These are phyloP conservation scores for Dolichomitus sp. DNA, from an alignment of 2,888 invertebrate genomes.

Conservation along the genomic window DNA sequence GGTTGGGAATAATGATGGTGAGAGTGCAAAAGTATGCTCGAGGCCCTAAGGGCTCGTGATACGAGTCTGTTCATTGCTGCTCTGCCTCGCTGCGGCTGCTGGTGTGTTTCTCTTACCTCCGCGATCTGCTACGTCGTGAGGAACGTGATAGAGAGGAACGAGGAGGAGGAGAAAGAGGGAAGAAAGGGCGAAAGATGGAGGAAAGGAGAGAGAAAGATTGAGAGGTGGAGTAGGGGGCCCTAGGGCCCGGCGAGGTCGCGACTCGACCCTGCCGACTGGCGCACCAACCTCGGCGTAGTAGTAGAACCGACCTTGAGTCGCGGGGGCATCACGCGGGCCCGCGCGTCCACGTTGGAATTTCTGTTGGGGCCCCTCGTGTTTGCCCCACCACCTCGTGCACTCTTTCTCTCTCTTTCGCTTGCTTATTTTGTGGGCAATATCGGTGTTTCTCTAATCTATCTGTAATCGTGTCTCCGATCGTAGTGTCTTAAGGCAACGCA, in stretches of 20 bases:
- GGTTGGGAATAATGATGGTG: not conserved
- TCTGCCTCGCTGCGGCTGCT: constrained; percentile 7
- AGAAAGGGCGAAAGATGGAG: constrained; percentile 42
- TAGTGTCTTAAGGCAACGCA: not conserved
- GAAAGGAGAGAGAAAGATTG: constrained; percentile 42
- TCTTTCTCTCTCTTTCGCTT: constrained; percentile 3
- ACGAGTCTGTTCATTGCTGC: constrained; percentile 64
- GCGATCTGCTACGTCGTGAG: constrained; percentile 12
- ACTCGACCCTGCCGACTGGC: constrained; percentile 83
- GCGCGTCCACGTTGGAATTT: constrained; percentile 85
- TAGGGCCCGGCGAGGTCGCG: constrained; percentile 84
- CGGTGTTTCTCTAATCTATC: constrained; percentile 26
- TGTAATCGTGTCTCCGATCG: constrained; percentile 39
- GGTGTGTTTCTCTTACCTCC: constrained; percentile 24
- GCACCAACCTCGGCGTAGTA: constrained; percentile 80
- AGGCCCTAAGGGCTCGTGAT: constrained; percentile 62
- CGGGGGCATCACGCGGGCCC: constrained; percentile 80
- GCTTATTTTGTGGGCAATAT: constrained; percentile 10
- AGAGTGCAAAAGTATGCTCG: not conserved
- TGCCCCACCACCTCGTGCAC: constrained; percentile 53
- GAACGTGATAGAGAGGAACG: constrained; percentile 50
- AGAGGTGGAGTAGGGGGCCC: constrained; percentile 67
- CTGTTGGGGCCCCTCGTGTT: constrained; percentile 77
- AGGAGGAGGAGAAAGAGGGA: constrained; percentile 58
- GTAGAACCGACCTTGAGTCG: constrained; percentile 86